Conservation (phyloP, 2,888 invertebrate genomes). For the Diloba caeruleocephala region DNA sequence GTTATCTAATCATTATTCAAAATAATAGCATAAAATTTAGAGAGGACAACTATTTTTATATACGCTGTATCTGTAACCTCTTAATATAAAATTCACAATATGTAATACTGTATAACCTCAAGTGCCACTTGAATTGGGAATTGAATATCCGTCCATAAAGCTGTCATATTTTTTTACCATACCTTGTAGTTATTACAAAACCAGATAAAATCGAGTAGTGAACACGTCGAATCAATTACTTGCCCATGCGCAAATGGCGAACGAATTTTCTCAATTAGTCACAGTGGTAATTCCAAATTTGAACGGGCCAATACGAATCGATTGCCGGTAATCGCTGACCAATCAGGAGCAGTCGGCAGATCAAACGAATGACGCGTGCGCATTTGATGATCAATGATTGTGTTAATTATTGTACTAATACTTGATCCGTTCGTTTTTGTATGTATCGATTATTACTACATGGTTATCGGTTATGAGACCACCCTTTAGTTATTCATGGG, state of each 20-base stretch:
- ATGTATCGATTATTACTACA: slow-evolving; percentile 18
- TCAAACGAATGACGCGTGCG: slow-evolving; percentile 51
- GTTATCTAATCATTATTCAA: too few relatives aligned
- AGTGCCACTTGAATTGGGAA: too few relatives aligned
- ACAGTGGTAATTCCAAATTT: slow-evolving; percentile 60
- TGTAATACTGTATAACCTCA: too few relatives aligned
- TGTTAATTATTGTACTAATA: slow-evolving; percentile 42
- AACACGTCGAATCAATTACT: slow-evolving; percentile 27
- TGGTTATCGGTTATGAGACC: slow-evolving; percentile 38
- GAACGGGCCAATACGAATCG: slow-evolving; percentile 52
- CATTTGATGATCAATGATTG: slow-evolving; percentile 40
- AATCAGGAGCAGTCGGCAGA: slow-evolving; percentile 45
- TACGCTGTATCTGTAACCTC: too few relatives aligned
- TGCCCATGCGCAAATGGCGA: slow-evolving; percentile 33
- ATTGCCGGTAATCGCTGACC: slow-evolving; percentile 48
- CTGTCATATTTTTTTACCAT: neutral
- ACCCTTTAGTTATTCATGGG: slow-evolving; percentile 39
- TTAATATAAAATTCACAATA: too few relatives aligned
- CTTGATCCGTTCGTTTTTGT: slow-evolving; percentile 22
- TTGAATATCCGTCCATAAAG: too few relatives aligned
- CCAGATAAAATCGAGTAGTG: slow-evolving; percentile 33
- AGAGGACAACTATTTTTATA: too few relatives aligned
- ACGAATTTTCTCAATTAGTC: slow-evolving; percentile 50
- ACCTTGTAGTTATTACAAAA: slow-evolving; percentile 9
- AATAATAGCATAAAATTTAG: too few relatives aligned